Evolutionary conservation across 2,888 invertebrate species (phyloP), one percentile per base, ranked within the genome.

Genomic region (Esperia sulphurella): DNA sequence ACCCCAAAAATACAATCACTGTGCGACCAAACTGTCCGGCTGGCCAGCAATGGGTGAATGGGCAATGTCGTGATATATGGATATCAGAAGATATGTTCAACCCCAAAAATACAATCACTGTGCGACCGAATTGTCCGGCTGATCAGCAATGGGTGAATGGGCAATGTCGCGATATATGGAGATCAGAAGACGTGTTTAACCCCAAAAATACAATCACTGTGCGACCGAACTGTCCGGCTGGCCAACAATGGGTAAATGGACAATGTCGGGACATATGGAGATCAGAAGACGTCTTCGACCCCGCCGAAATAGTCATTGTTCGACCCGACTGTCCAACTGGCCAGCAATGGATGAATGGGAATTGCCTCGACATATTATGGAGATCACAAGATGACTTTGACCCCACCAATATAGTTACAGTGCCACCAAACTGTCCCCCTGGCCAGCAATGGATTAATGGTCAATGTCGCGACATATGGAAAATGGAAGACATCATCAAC

Each of bases 221-320:
- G 12, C 71, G 71, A 10, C 29, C 54, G 3, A 73, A 70, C 48
- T 73, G 73, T 44, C 59, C 54, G 0, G 8, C 47, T 8, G 66
- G 64, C 3, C 65, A 71, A 47, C 46, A 57, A 46, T 63, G 46
- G 44, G 45, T 65, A 6, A 65, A 67, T 47, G 67, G 65, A 8
- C 43, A 48, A 37, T 68, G 68, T 39, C 57, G 61, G 10, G 58
- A 63, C 6, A 21, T 63, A 1, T 63, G 65, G 63, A 51, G 41
- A 28, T 39, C 13, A 5, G 13, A n/a, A 29, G 10, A 8, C 14
- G 0, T 39, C 8, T 12, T 41, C 13, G 29, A 40, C 10, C 45
- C 40, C 12, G 12, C 48, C 29, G 48, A 52, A 43, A 48, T 45
- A 6, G 49, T 56, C 0, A 51, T 44, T 6, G 54, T 52, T 14